Conservation (phyloP, 2,113 vertebrate species). For the Xiphias gladius region DNA sequence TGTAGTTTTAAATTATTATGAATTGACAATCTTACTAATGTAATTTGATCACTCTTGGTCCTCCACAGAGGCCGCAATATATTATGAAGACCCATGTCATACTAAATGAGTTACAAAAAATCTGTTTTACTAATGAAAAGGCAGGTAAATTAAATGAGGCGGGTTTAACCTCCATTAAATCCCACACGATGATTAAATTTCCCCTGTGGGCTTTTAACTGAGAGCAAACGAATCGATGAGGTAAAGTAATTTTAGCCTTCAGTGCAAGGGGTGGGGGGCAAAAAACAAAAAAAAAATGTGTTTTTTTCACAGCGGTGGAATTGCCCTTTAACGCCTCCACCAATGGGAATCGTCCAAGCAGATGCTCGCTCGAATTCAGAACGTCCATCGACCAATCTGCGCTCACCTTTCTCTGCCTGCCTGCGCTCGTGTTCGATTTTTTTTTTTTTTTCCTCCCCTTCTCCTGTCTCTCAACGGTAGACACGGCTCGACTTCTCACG, state of each 20-base stretch:
- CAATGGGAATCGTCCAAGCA: slow-evolving; percentile 66
- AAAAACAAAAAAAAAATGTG: not conserved
- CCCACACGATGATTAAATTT: slow-evolving; percentile 58
- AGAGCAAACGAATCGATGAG: slow-evolving; percentile 67
- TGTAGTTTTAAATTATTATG: not conserved
- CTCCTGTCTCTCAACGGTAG: not conserved
- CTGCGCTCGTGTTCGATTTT: not conserved
- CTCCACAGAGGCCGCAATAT: not conserved
- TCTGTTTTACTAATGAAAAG: slow-evolving; percentile 40
- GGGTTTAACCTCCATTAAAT: slow-evolving; percentile 41
- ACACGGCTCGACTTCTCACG: slow-evolving; percentile 23
- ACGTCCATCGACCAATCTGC: slow-evolving; percentile 63
- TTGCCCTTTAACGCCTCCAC: slow-evolving; percentile 54
- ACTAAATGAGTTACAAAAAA: not conserved
- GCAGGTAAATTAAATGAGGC: slow-evolving; percentile 55
- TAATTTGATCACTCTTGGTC: slow-evolving; percentile 28
- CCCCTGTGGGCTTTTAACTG: slow-evolving; percentile 61
- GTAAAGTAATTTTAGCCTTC: slow-evolving; percentile 67
- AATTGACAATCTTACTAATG: slow-evolving; percentile 7
- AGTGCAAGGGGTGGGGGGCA: not conserved
- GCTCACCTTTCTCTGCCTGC: slow-evolving; percentile 10
- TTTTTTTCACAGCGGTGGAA: slow-evolving; percentile 30
- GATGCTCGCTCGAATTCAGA: slow-evolving; percentile 30
- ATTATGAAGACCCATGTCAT: slow-evolving; percentile 4
- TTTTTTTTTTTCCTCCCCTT: not conserved